Conservation (phyloP, 2,888 invertebrate genomes). For the Copidosoma aretas region DNA sequence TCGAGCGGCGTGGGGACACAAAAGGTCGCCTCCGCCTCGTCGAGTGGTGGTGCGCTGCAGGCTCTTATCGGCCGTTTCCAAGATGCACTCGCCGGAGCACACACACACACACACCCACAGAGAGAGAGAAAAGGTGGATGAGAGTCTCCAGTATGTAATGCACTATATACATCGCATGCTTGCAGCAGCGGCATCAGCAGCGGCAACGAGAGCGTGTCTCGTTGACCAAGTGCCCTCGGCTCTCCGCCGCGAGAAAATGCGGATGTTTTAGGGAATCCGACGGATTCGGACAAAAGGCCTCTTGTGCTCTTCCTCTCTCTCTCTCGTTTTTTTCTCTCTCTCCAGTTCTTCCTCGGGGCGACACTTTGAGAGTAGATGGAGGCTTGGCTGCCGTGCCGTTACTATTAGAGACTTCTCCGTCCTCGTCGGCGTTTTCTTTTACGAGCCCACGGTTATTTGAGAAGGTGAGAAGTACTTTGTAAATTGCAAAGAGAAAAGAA, state of each 20-base stretch:
- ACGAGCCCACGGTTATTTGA: not conserved
- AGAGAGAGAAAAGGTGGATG: conserved; percentile 31
- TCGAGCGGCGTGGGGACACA: conserved; percentile 33
- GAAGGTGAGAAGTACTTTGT: not conserved
- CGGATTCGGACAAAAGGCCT: conserved; percentile 15
- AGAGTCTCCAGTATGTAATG: conserved; percentile 38
- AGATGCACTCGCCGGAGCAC: no score
- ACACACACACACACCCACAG: conserved; percentile 24
- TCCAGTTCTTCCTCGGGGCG: not conserved
- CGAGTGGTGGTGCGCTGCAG: conserved; percentile 31
- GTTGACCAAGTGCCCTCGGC: conserved; percentile 39
- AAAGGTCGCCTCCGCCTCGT: conserved; percentile 45
- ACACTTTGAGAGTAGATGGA: not conserved
- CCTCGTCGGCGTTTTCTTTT: not conserved
- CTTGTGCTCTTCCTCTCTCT: not conserved
- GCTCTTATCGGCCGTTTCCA: conserved; percentile 49
- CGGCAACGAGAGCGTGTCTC: conserved; percentile 21
- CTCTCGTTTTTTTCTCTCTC: not conserved
- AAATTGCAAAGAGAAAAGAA: not conserved
- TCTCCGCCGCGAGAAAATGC: conserved; percentile 25
- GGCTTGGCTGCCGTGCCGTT: no score
- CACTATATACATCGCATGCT: not conserved
- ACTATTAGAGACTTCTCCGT: no score
- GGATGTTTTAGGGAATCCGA: conserved; percentile 30
- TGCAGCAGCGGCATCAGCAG: not conserved